A percentile compares a stretch with the other conserved stretches of the same genome.
Evolutionary conservation across 2,113 vertebrate genomes (phyloP).

Genomic region (Vidua chalybeata): DNA sequence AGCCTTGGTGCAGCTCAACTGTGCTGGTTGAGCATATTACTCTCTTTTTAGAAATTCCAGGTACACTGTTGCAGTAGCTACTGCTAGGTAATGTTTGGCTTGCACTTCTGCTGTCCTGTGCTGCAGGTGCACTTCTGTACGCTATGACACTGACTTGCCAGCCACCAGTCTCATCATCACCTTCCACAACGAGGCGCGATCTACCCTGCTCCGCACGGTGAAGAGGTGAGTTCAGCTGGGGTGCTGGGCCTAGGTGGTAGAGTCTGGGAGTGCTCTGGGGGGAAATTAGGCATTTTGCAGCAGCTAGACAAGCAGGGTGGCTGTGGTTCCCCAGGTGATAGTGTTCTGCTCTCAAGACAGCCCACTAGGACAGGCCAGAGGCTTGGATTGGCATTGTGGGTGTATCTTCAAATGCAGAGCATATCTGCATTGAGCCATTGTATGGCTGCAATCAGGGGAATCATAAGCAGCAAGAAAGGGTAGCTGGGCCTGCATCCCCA

Average conservation of each 20-base stretch:
- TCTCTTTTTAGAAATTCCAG: background rate
- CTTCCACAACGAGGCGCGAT: slow-evolving; percentile 97
- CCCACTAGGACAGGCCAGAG: background rate
- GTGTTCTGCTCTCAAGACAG: background rate
- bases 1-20: background rate
- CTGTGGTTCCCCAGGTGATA: background rate
- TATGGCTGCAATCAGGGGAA: rapidly evolving
- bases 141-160: slow-evolving; percentile 85
- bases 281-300: background rate
- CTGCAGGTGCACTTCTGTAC: slow-evolving; percentile 86
- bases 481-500: background rate
- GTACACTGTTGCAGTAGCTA: background rate
- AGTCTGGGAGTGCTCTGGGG: background rate
- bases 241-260: rapidly evolving
- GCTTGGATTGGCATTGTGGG: background rate
- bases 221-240: slow-evolving; percentile 81
- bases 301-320: background rate
- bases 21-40: background rate
- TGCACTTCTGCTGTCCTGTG: background rate
- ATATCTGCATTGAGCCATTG: background rate
- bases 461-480: background rate
- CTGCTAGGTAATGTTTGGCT: background rate
- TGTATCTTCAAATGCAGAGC: background rate
- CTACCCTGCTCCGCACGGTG: slow-evolving; percentile 91
- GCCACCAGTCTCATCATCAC: slow-evolving; percentile 94